Base-by-base conservation (phyloP, 2,797 vertebrate species). In the Sebastes steindachneri region DNA sequence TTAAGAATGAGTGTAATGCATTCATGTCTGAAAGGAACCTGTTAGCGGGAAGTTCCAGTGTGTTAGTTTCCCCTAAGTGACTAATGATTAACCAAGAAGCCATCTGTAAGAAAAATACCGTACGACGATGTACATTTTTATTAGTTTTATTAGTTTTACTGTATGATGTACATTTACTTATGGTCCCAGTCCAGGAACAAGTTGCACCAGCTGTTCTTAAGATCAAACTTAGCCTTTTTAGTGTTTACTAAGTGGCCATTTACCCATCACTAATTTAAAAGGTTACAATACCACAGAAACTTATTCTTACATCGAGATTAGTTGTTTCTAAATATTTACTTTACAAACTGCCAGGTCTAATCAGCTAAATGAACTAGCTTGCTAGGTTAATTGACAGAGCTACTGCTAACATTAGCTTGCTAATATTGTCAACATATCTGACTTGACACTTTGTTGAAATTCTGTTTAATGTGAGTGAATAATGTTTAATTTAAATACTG, bases 1-100 rank as follows among this genome's bases (percentile, higher is more conserved):
- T 10, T 4, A 71, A 23, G 63, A 86, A 88, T 57, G 75, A 84
- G 9, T 84, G 72, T 19, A 11, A 88, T 77, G 75, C 70, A 59
- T 66, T 75, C 14, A 37, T 54, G 63, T 66, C 69, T 75, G 71
- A 84, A 63, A 83, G 71, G 64, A 84, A 69, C 11, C 48, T 48
- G 75, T 80, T 37, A 26, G 55, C 53, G 67, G 29, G n/a, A 53
- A 15, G 19, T 17, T 54, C 35, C 17, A 25, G 29, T 37, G 9
- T 75, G 19, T 41, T 41, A 26, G 17, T 57, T 86, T 87, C 29
- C 57, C 55, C 6, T 3, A 8, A 75, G 17, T 68, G 68, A 79
- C 67, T 33, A 23, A 55, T 35, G 37, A 48, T 23, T 55, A 64
- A 37, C 45, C 9, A 14, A 63, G 5, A 29, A 33, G 37, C 41